A percentile compares a stretch with the other conserved stretches of the same genome.
phyloP scores from a whole-genome alignment of 2,888 invertebrate genomes.

The Drosophila meridionalis region DNA sequence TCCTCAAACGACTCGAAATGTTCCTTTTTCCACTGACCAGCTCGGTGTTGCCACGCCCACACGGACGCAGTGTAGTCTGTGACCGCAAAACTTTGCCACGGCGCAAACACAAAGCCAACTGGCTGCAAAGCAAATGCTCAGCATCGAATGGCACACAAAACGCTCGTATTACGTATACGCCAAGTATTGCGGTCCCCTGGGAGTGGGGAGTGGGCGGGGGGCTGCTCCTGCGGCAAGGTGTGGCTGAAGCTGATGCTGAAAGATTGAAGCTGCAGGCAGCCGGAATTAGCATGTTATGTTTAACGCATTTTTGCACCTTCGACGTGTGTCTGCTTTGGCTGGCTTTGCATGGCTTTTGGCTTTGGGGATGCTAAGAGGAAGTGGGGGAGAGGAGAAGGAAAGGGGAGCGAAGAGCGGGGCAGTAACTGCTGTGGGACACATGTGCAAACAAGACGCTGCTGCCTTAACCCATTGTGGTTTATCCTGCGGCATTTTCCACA shows the following conservation, averaged over 20 bases:
- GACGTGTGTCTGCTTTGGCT: constrained; percentile 49
- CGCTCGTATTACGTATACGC: constrained; percentile 67
- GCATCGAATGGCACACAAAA: constrained; percentile 72
- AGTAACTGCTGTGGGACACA: constrained; percentile 36
- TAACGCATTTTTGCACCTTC: constrained; percentile 82
- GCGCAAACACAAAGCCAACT: constrained; percentile 40
- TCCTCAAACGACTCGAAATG: constrained; percentile 7
- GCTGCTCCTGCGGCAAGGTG: constrained; percentile 19
- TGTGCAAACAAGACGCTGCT: constrained; percentile 70
- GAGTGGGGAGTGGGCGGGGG: not conserved
- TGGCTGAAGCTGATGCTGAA: constrained; percentile 26
- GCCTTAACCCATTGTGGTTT: constrained; percentile 75
- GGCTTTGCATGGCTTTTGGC: constrained; percentile 39
- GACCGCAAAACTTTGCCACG: constrained; percentile 57
- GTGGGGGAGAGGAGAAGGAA: not conserved
- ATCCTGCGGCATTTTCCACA: constrained; percentile 82
- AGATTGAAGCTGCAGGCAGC: constrained; percentile 74
- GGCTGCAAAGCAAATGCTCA: constrained; percentile 38
- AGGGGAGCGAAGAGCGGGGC: not conserved
- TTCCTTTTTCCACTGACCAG: constrained; percentile 11
- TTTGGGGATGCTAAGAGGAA: not conserved
- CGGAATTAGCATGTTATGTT: constrained; percentile 80
- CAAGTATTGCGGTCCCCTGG: constrained; percentile 17
- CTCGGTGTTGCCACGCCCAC: constrained; percentile 16
- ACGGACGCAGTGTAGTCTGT: constrained; percentile 2